Conservation (phyloP, 2,113 vertebrate genomes). For the Donacobius atricapilla region DNA sequence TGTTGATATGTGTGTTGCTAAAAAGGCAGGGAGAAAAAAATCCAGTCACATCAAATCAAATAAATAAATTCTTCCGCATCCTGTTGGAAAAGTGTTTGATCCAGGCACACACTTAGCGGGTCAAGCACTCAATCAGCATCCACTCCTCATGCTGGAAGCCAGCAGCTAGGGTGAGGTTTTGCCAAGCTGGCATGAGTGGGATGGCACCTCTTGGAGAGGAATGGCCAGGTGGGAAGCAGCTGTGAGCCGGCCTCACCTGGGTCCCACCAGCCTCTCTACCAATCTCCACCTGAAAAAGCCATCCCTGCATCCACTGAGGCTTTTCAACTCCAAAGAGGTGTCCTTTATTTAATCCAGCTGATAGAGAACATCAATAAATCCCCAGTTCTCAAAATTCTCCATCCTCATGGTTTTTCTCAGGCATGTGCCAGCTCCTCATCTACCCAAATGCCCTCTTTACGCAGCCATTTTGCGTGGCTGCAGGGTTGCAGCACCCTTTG, state of each 20-base stretch:
- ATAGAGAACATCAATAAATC: background rate
- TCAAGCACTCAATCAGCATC: background rate
- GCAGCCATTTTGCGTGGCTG: background rate
- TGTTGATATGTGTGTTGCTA: background rate
- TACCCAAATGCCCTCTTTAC: background rate
- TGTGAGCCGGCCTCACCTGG: background rate
- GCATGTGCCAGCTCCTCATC: background rate
- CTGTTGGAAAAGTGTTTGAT: background rate
- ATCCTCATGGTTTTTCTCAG: background rate
- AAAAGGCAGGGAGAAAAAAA: background rate
- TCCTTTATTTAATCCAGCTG: background rate
- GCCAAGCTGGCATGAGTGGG: rapidly evolving
- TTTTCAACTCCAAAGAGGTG: background rate
- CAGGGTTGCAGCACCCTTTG: background rate
- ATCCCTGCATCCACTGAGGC: background rate
- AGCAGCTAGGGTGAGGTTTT: rapidly evolving
- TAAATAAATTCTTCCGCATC: background rate
- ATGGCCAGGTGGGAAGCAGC: background rate
- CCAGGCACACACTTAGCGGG: background rate
- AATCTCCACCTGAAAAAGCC: rapidly evolving
- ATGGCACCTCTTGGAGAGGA: background rate
- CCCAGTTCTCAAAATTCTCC: background rate
- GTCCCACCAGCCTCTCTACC: background rate
- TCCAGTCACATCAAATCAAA: background rate
- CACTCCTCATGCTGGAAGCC: background rate